Percentiles rank a stretch among this genome's conserved stretches.
These are phyloP conservation scores for Pseudeuparius sepicola DNA, from an alignment of 2,888 invertebrate genomes.

Conservation along the genomic window DNA sequence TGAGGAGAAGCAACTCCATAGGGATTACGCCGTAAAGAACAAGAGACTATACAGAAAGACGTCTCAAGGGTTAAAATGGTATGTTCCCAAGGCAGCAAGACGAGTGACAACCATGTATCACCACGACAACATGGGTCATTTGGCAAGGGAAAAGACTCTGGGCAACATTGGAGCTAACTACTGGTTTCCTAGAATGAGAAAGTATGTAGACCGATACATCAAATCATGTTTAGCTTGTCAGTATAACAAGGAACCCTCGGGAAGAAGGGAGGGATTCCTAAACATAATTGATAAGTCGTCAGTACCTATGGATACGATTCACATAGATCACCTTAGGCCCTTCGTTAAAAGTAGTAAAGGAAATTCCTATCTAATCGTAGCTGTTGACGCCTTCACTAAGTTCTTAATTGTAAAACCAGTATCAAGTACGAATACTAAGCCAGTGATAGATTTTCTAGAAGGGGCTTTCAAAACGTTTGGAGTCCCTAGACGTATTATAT, in stretches of 20 bases:
- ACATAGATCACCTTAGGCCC: conserved; percentile 9
- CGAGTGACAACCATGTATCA: conserved; percentile 17
- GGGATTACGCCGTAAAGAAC: conserved; percentile 10
- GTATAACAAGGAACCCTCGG: conserved; percentile 27
- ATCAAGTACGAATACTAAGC: too few species aligned
- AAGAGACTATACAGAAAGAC: too few species aligned
- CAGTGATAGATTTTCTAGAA: too few species aligned
- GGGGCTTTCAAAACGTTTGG: too few species aligned
- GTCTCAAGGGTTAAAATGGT: too few species aligned
- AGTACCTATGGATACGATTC: too few species aligned
- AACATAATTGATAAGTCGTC: too few species aligned
- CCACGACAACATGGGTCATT: conserved; percentile 29
- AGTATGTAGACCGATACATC: conserved; percentile 24
- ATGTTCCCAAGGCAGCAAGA: too few species aligned
- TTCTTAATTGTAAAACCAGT: too few species aligned
- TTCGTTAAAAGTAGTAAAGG: too few species aligned
- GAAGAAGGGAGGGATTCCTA: conserved; percentile 19
- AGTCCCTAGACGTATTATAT: conserved; percentile 7
- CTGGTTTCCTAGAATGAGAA: conserved; percentile 24
- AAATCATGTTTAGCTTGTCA: conserved; percentile 26
- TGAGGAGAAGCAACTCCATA: conserved; percentile 10
- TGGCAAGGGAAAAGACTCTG: conserved; percentile 21
- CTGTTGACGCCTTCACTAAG: conserved; percentile 5
- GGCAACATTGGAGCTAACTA: conserved; percentile 14
- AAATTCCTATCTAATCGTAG: conserved; percentile 6